Base-by-base conservation (phyloP, 1,140 invertebrate genomes). In the Gonatopus flavifemur region DNA sequence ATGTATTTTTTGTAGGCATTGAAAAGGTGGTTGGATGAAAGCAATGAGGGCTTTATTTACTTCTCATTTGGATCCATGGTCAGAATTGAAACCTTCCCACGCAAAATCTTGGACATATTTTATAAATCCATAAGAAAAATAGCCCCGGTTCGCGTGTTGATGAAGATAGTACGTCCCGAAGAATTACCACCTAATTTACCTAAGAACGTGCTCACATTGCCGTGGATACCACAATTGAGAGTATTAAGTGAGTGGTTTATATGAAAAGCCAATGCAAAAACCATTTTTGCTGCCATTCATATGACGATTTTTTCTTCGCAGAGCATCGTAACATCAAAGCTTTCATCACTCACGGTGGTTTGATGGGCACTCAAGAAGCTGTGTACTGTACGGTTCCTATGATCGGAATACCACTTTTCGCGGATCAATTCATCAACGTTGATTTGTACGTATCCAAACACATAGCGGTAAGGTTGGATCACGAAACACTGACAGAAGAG, bases 321-420 rank as follows among this genome's bases (percentile, higher is more conserved):
- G 74, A 74, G 10, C 73, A 76, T 37, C 62, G 54, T 15, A 74
- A 74, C 19, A 20, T 70, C 12, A 78, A 79, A 46, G 82, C 81
- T 0, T 91, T 90, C 49, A 81, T 90, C 49, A 85, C 86, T 0
- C 89, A 93, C 57, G 86, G 84, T 16, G 90, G 89, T 0, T 80
- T 89, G 24, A 81, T 88, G 62, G 85, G 89, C 13, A 84, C 83
- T 1, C 86, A 85, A 30, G 90, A 93, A 69, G 83, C 88, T 6
- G 79, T 88, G 37, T 83, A 88, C 57, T 87, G 82, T 57, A 88
- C 83, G 6, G 85, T 91, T 4, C 89, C 90, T 0, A 80, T 89
- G 30, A 72, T 93, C 5, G 81, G 83, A 13, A 83, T 90, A 55
- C 89, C 90, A 8, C 70, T 90, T 44, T 81, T 84, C 44, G 86